Evolutionary conservation across 2,113 vertebrate genomes (phyloP), one percentile per base, ranked within the genome.

Genomic region (Bettongia penicillata): DNA sequence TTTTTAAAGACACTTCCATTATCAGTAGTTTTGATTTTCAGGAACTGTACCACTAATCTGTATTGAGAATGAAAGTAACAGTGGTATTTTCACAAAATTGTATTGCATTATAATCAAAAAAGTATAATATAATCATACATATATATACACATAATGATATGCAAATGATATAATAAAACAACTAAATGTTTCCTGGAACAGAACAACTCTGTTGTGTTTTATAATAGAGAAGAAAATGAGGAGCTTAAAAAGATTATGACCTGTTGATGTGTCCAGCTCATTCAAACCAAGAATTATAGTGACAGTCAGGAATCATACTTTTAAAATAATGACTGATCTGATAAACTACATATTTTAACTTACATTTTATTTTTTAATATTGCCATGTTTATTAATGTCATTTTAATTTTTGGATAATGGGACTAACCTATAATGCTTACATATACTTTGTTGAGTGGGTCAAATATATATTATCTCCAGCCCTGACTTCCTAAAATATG

Each of bases 351-450:
- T 16, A n/a, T 95, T 94, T 92, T 91, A 47, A 92, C 51, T 92
- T 91, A 93, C 37, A 84, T 93, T 95, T 93, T 23, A 90, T 23
- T 91, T 93, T 95, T 91, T 93, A 89, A 96, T 48, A 89, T 24
- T 90, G 90, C 8, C 0, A 49, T 95, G 11, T 92, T 95, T 90
- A 53, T 16, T 84, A 91, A 53, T 47, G n/a, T 53, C 0, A 9
- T 3, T 31, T 96, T 23, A 48, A 43, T 94, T 89, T 4, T 31
- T 53, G 10, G 50, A 92, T 89, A 89, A 2, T 93, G 93, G 61
- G 11, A 57, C 23, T 93, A 90, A 55, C 53, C 90, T 11, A 91
- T n/a, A 16, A 37, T 90, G 53, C 92, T 94, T 77, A n/a, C 16
- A n/a, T 1, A 77, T 77, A 77, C 0, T n/a, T 43, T 84, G 14